Conservation (phyloP, 2,113 vertebrate genomes). For the Ranitomeya imitator region DNA sequence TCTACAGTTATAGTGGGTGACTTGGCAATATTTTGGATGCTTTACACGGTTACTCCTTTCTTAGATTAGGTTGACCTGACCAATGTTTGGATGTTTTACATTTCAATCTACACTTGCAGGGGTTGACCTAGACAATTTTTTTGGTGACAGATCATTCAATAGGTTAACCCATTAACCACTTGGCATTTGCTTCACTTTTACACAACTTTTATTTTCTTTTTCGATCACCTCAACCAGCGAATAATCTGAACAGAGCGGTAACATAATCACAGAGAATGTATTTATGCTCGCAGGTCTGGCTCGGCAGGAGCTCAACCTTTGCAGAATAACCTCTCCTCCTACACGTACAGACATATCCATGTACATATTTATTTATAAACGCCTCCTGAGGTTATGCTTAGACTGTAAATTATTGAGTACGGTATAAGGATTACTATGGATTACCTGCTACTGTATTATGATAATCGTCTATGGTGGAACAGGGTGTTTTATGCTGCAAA, state of each 20-base stretch:
- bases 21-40: no score
- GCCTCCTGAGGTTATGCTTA: not conserved
- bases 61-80: no score
- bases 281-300: not conserved
- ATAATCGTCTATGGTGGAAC: not conserved
- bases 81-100: not conserved
- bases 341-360: not conserved
- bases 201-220: not conserved
- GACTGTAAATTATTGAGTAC: conserved; percentile 1
- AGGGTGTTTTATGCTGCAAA: not conserved
- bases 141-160: not conserved
- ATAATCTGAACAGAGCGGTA: not conserved
- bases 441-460: not conserved
- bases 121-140: not conserved
- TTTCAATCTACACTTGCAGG: not conserved
- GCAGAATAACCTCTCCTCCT: conserved; percentile 10
- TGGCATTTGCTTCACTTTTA: not conserved
- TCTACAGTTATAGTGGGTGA: no score
- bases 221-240: not conserved
- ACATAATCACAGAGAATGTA: not conserved
- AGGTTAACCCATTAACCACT: not conserved
- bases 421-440: conserved; percentile 4
- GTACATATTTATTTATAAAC: conserved; percentile 6
- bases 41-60: no score
- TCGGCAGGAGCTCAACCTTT: conserved; percentile 3